These are phyloP conservation scores for Daubentonia madagascariensis DNA, from an alignment of 2,113 vertebrate genomes.

Conservation along the genomic window DNA sequence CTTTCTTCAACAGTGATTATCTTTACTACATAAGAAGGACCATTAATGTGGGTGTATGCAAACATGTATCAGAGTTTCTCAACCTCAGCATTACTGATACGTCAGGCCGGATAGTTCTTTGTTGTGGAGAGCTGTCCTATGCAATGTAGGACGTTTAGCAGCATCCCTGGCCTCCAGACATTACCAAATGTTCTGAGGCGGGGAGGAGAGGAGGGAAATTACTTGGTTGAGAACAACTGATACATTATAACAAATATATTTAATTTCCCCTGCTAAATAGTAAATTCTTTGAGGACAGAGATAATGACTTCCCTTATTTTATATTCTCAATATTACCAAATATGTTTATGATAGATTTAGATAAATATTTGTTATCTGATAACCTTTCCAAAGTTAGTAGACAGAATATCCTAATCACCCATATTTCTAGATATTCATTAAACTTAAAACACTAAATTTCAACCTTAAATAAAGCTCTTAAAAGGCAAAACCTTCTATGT, in stretches of 20 bases:
- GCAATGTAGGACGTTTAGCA: not conserved
- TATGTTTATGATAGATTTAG: not conserved
- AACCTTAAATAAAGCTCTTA: conserved; percentile 14
- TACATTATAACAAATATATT: not conserved
- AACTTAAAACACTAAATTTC: conserved; percentile 41
- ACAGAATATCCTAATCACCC: not conserved
- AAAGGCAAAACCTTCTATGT: conserved; percentile 41
- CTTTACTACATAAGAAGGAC: not conserved
- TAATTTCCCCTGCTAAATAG: not conserved
- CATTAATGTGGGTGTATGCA: not conserved
- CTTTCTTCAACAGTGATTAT: not conserved
- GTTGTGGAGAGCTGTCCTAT: not conserved
- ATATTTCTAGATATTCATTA: conserved; percentile 38
- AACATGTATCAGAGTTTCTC: not conserved
- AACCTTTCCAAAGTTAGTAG: not conserved
- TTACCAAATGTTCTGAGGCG: not conserved
- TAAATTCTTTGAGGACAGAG: not conserved
- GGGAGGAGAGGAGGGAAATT: fast-evolving
- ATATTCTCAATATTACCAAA: conserved; percentile 26
- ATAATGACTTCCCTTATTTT: not conserved
- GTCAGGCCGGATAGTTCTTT: not conserved
- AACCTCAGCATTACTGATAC: not conserved
- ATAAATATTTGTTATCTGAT: conserved; percentile 17
- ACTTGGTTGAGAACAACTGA: not conserved
- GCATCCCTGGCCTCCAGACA: not conserved